phyloP scores from a whole-genome alignment of 2,888 invertebrate genomes.

The Litoditis marina region DNA sequence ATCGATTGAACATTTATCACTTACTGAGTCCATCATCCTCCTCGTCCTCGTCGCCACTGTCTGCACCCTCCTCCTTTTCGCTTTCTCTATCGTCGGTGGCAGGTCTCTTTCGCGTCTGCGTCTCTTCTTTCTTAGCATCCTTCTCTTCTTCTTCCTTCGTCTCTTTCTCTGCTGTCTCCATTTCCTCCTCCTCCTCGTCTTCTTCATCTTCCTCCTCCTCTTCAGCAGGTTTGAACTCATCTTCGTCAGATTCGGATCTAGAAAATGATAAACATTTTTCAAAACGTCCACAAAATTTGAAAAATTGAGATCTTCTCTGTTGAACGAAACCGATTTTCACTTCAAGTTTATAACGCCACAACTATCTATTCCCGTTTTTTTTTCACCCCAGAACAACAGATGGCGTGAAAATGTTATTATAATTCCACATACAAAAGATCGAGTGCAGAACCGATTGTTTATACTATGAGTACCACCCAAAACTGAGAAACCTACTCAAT shows the following conservation, averaged over 20 bases:
- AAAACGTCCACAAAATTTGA: not conserved
- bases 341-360: too few species aligned
- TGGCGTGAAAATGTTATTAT: too few species aligned
- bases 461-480: not conserved
- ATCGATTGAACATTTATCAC: too few species aligned
- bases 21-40: too few species aligned
- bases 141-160: not conserved
- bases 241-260: conserved; percentile 69
- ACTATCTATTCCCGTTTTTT: too few species aligned
- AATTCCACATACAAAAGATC: too few species aligned
- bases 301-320: too few species aligned
- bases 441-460: not conserved
- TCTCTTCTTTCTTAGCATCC: not conserved
- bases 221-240: conserved; percentile 17
- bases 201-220: conserved; percentile 27
- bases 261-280: not conserved
- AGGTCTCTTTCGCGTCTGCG: not conserved
- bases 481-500: conserved; percentile 1
- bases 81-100: not conserved
- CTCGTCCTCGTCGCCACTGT: too few species aligned
- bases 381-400: too few species aligned
- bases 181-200: conserved; percentile 28
- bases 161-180: conserved; percentile 59
- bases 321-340: too few species aligned
- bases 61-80: too few species aligned